These are phyloP conservation scores for Pachyuromys duprasi DNA, from an alignment of 2,797 vertebrate species.

Conservation along the genomic window DNA sequence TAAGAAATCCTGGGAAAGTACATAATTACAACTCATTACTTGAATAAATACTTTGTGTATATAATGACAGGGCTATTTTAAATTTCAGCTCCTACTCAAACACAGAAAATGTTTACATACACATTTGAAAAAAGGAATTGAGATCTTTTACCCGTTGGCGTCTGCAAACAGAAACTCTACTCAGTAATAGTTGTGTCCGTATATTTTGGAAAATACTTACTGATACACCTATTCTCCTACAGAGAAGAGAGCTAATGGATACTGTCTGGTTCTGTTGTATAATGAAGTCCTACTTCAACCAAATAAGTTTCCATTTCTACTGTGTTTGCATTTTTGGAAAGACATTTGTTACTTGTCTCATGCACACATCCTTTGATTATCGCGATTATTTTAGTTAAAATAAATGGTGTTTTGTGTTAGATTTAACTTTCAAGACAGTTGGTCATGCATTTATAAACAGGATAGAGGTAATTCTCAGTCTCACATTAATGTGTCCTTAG, in stretches of 20 bases:
- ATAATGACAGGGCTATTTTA: conserved; percentile 30
- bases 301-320: conserved; percentile 48
- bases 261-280: neutral
- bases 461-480: neutral
- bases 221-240: neutral
- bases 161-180: conserved; percentile 5
- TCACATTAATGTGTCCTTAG: neutral
- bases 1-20: neutral
- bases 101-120: neutral
- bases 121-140: neutral
- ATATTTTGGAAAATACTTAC: neutral
- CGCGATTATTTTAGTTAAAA: neutral
- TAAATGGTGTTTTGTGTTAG: neutral
- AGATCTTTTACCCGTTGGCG: conserved; percentile 21
- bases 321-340: neutral
- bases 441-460: conserved; percentile 34
- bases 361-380: conserved; percentile 5
- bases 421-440: conserved; percentile 24
- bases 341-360: neutral
- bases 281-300: neutral
- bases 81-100: conserved; percentile 26
- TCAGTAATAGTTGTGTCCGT: neutral
- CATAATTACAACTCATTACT: neutral
- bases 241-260: neutral
- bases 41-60: neutral